Conservation (phyloP, 2,113 vertebrate species). For the Neolamprologus devosi region DNA sequence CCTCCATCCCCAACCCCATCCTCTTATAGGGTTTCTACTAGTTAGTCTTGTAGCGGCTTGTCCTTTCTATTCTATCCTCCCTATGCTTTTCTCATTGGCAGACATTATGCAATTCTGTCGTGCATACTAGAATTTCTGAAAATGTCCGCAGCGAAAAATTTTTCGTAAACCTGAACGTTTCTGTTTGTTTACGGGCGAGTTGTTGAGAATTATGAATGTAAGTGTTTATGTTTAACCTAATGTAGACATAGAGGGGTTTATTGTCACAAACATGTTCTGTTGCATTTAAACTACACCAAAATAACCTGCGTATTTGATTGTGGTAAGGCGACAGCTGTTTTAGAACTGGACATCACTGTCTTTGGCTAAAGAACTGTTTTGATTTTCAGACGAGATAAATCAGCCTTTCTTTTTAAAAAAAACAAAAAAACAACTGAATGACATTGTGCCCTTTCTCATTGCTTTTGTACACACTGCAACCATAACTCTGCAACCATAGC, state of each 20-base stretch:
- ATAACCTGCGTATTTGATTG: conserved; percentile 46
- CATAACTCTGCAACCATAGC: conserved; percentile 28
- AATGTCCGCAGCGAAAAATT: conserved; percentile 46
- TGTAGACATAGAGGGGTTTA: conserved; percentile 45
- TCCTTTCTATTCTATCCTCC: conserved; percentile 49
- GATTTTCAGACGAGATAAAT: conserved; percentile 54
- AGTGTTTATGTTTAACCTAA: conserved; percentile 51
- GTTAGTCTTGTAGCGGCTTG: conserved; percentile 62
- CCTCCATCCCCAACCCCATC: conserved; percentile 23
- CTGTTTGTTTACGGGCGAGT: conserved; percentile 51
- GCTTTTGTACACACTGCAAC: conserved; percentile 61
- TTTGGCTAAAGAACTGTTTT: conserved; percentile 77
- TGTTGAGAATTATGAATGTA: conserved; percentile 69
- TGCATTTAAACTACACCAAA: conserved; percentile 65
- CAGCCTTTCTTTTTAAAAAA: conserved; percentile 47
- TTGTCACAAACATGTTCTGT: conserved; percentile 46
- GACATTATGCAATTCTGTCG: conserved; percentile 71
- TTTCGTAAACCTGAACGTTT: conserved; percentile 34
- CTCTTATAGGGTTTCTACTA: conserved; percentile 47
- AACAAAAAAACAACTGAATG: not conserved
- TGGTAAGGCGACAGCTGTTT: conserved; percentile 44
- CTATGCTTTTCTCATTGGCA: conserved; percentile 59
- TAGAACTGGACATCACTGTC: conserved; percentile 62
- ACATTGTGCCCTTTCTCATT: conserved; percentile 53
- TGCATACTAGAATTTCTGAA: conserved; percentile 52